A percentile compares a stretch with the other conserved stretches of the same genome.
These are phyloP conservation scores for Myxocyprinus asiaticus DNA, from an alignment of 2,113 vertebrate genomes.

Conservation along the genomic window DNA sequence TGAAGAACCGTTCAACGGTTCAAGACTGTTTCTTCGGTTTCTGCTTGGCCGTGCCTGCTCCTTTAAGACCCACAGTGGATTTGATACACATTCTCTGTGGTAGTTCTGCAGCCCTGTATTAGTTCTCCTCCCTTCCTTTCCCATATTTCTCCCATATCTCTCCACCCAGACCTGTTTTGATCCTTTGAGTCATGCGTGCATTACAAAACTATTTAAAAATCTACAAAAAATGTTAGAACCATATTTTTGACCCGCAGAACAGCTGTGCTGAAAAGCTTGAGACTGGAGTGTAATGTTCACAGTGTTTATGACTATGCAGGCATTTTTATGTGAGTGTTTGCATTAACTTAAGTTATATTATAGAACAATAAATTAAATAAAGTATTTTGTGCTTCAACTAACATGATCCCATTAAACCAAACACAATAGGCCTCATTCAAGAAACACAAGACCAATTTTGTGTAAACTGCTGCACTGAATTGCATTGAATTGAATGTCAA, in stretches of 20 bases:
- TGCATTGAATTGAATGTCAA: too few species aligned
- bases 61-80: neutral
- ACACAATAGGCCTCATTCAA: neutral
- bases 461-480: too few species aligned
- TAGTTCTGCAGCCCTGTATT: neutral
- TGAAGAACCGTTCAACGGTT: slow-evolving; percentile 23
- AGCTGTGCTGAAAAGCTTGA: neutral
- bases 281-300: too few species aligned
- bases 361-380: neutral
- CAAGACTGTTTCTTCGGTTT: neutral
- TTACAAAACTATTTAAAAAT: too few species aligned
- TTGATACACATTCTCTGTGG: slow-evolving; percentile 22
- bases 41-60: neutral
- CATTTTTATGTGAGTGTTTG: too few species aligned
- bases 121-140: neutral
- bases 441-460: too few species aligned
- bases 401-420: neutral
- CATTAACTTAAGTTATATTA: too few species aligned
- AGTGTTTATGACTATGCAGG: too few species aligned
- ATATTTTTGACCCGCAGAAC: neutral
- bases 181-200: too few species aligned
- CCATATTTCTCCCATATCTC: slow-evolving; percentile 16
- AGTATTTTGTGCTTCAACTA: neutral
- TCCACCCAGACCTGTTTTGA: too few species aligned
- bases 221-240: too few species aligned